Evolutionary conservation across 2,888 invertebrate species (phyloP).

Genomic region (Ophraella communa): DNA sequence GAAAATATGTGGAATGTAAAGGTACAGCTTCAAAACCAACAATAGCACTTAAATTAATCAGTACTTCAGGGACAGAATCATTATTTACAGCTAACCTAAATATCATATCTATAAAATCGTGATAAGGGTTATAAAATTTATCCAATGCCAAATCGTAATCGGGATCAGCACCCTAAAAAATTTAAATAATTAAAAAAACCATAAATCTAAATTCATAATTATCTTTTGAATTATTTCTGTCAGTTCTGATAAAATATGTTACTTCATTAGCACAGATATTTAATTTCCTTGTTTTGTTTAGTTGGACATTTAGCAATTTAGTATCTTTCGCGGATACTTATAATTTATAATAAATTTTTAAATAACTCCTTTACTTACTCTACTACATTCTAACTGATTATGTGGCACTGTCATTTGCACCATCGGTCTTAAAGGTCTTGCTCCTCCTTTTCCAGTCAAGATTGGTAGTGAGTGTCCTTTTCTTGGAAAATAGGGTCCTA

Average conservation of each 20-base stretch:
- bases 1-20: conserved; percentile 86
- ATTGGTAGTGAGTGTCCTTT: conserved; percentile 67
- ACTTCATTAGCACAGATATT: too few relatives aligned
- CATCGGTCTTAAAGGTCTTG: conserved; percentile 79
- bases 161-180: conserved; percentile 74
- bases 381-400: conserved; percentile 73
- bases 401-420: conserved; percentile 85
- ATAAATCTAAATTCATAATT: too few relatives aligned
- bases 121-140: conserved; percentile 86
- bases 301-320: too few relatives aligned
- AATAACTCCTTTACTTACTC: conserved; percentile 60
- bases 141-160: conserved; percentile 78
- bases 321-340: too few relatives aligned
- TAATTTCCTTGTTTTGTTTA: too few relatives aligned
- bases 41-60: conserved; percentile 86
- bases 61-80: conserved; percentile 83
- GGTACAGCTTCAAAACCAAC: conserved; percentile 92
- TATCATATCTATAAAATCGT: conserved; percentile 85
- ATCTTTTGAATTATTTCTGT: too few relatives aligned
- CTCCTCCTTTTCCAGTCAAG: conserved; percentile 67
- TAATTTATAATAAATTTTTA: background rate
- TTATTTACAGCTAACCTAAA: conserved; percentile 89
- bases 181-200: too few relatives aligned
- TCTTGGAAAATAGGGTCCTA: conserved; percentile 80
- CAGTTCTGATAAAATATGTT: too few relatives aligned